Conservation (phyloP, 2,113 vertebrate genomes). For the Scartelaos histophorus region DNA sequence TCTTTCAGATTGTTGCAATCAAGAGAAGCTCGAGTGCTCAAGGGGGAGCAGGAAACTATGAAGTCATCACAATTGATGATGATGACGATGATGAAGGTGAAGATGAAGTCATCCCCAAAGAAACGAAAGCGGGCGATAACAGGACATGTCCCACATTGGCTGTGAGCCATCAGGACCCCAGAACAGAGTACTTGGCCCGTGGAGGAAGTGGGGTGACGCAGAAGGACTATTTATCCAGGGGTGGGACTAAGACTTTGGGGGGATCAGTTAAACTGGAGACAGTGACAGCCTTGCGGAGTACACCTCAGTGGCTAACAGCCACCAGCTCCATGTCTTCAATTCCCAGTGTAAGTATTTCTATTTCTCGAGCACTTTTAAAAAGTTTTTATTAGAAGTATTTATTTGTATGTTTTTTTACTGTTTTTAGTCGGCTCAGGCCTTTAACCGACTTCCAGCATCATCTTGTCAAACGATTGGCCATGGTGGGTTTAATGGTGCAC, state of each 20-base stretch:
- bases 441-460: slow-evolving; percentile 50
- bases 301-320: slow-evolving; percentile 61
- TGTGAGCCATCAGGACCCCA: slow-evolving; percentile 55
- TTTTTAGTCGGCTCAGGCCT: slow-evolving; percentile 53
- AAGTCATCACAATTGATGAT: slow-evolving; percentile 71
- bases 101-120: slow-evolving; percentile 16
- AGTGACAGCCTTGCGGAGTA: slow-evolving; percentile 75
- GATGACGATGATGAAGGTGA: slow-evolving; percentile 53
- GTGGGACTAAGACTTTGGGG: slow-evolving; percentile 71
- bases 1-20: slow-evolving; percentile 59
- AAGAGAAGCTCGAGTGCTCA: slow-evolving; percentile 72
- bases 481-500: slow-evolving; percentile 47
- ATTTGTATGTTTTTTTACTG: neutral
- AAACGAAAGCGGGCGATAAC: slow-evolving; percentile 43
- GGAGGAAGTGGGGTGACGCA: slow-evolving; percentile 61
- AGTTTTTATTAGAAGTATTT: neutral
- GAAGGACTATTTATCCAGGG: slow-evolving; percentile 81
- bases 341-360: slow-evolving; percentile 55
- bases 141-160: slow-evolving; percentile 49
- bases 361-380: neutral
- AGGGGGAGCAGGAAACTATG: slow-evolving; percentile 61
- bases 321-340: slow-evolving; percentile 46
- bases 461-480: slow-evolving; percentile 69
- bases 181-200: slow-evolving; percentile 80
- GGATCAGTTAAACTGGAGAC: slow-evolving; percentile 76